A percentile compares a stretch with the other conserved stretches of the same genome.
Evolutionary conservation across 2,797 vertebrate genomes (phyloP).

Genomic region (Thamnophis elegans): DNA sequence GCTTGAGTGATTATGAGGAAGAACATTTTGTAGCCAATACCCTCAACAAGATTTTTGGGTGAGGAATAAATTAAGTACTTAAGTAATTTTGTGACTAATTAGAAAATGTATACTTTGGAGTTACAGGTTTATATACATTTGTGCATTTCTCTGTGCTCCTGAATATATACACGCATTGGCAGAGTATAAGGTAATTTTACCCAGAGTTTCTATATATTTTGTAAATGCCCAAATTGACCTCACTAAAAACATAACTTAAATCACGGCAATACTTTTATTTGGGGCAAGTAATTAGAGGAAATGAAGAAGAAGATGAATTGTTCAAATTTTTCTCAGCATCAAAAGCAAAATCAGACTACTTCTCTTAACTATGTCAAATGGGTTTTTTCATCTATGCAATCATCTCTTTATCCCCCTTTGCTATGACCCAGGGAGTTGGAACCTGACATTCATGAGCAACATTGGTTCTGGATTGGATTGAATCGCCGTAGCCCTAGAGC

Average conservation of each 20-base stretch:
- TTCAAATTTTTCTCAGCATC: not conserved
- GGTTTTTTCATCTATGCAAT: not conserved
- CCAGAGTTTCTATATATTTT: not conserved
- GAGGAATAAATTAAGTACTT: slow-evolving; percentile 13
- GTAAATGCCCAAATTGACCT: not conserved
- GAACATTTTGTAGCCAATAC: slow-evolving; percentile 85
- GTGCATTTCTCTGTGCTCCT: no score
- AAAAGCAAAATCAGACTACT: not conserved
- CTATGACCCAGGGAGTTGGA: slow-evolving; percentile 69
- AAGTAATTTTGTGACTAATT: not conserved
- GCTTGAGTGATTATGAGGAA: slow-evolving; percentile 84
- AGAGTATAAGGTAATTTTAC: not conserved
- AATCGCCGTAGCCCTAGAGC: slow-evolving; percentile 85
- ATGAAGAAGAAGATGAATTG: not conserved
- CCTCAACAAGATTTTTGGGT: slow-evolving; percentile 93
- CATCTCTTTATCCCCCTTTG: not conserved
- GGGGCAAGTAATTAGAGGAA: not conserved
- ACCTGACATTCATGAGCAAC: slow-evolving; percentile 89
- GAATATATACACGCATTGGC: not conserved
- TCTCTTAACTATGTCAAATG: not conserved
- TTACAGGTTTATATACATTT: not conserved
- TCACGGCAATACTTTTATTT: not conserved
- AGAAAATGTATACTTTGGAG: not conserved
- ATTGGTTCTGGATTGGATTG: slow-evolving; percentile 97
- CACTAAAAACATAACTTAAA: not conserved